phyloP scores from a whole-genome alignment of 2,113 vertebrate genomes.

The Onychostruthus taczanowskii region DNA sequence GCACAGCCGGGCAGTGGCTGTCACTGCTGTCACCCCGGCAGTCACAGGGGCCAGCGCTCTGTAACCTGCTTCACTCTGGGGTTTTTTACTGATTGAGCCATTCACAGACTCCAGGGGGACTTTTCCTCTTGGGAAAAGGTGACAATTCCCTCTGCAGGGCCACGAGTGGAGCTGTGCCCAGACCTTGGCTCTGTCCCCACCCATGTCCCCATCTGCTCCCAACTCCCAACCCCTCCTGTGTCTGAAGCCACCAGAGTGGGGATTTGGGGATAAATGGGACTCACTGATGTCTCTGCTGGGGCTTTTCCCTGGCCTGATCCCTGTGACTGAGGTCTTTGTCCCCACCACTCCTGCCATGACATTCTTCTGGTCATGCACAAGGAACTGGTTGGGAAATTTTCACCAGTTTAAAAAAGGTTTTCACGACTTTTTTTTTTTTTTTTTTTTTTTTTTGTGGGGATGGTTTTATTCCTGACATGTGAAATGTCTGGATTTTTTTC shows the following conservation, averaged over 20 bases:
- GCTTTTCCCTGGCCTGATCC: not conserved
- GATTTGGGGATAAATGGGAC: not conserved
- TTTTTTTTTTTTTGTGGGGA: not conserved
- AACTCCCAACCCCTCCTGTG: too few species aligned
- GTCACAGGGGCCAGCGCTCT: fast-evolving
- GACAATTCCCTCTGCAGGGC: not conserved
- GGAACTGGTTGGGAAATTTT: not conserved
- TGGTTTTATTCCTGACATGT: not conserved
- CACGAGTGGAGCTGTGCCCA: fast-evolving
- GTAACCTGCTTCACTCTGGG: not conserved
- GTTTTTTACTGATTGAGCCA: fast-evolving
- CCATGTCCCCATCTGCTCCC: too few species aligned
- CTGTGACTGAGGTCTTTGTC: not conserved
- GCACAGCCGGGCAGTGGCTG: fast-evolving
- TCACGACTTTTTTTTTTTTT: too few species aligned
- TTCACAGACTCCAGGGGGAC: fast-evolving
- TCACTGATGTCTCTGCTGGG: not conserved
- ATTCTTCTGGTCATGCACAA: not conserved
- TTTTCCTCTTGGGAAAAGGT: not conserved
- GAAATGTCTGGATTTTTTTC: not conserved
- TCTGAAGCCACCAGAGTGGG: not conserved
- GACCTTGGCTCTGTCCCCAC: too few species aligned
- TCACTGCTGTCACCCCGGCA: not conserved
- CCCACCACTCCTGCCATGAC: not conserved
- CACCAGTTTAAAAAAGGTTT: not conserved